Base-by-base conservation (phyloP, 2,888 invertebrate species). In the Thymelicus lineola region DNA sequence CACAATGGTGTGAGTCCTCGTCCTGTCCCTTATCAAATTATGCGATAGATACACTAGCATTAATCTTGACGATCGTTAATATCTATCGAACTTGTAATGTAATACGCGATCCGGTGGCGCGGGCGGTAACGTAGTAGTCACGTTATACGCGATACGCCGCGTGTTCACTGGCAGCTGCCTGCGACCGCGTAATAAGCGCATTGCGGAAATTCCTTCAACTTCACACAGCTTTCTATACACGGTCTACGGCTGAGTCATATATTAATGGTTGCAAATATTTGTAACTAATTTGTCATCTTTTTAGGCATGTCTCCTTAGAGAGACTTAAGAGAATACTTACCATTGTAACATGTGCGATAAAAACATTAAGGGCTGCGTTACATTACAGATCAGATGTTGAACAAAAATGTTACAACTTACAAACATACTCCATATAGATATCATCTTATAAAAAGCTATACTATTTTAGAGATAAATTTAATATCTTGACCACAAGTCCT, bases 121-220 rank as follows among this genome's bases (percentile, higher is more conserved):
- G n/a, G 6, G 48, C 48, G 6, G 48, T n/a, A 15, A 50, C 48
- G 48, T 17, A 50, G 10, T 42, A 10, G 4, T 50, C 10, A 17
- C 12, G 15, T 50, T 50, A 50, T 50, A 50, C 48, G 48, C 9
- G 0, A 50, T 17, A 50, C 48, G 12, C 9, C 10, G 42, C 42
- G 12, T 42, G 42, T 42, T 42, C 10, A 12, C 15, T 17, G 7
- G 14, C 6, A 50, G 15, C 10, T 15, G 48, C 48, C 17, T 9
- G 48, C 48, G 48, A 9, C 17, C 17, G 17, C 15, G 48, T 50
- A 50, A 50, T 50, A 17, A 55, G 55, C 55, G 20, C 55, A 55
- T 55, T 55, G 55, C 55, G 55, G 28, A 55, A 55, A 55, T 55
- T 55, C 20, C 28, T 55, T 14, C 28, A n/a, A 28, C 28, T 55